phyloP scores from a whole-genome alignment of 2,113 vertebrate genomes.

The Oryzias celebensis region DNA sequence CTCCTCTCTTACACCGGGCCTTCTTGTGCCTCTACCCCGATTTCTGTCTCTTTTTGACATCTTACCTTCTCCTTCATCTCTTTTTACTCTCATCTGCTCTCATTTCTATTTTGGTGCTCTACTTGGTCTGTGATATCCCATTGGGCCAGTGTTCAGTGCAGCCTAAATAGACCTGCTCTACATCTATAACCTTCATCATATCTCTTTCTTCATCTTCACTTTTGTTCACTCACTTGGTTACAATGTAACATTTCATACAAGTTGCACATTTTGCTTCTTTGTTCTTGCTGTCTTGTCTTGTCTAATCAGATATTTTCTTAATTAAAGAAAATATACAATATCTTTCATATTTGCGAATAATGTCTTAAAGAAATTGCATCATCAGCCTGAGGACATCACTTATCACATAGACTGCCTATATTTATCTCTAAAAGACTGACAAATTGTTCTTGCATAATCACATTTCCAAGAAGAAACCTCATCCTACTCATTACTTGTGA shows the following conservation, averaged over 20 bases:
- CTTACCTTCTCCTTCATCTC: slow-evolving; percentile 29
- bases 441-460: too few relatives aligned
- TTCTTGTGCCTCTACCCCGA: slow-evolving; percentile 14
- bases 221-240: slow-evolving; percentile 29
- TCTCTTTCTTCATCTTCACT: slow-evolving; percentile 35
- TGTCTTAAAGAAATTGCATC: too few relatives aligned
- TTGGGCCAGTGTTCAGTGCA: slow-evolving; percentile 61
- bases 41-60: slow-evolving; percentile 34
- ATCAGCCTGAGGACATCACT: too few relatives aligned
- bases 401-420: too few relatives aligned
- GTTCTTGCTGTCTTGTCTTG: not conserved
- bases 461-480: too few relatives aligned
- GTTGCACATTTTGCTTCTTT: slow-evolving; percentile 34
- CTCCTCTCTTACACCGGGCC: slow-evolving; percentile 37
- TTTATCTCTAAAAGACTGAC: too few relatives aligned
- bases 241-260: slow-evolving; percentile 34
- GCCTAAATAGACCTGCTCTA: slow-evolving; percentile 74
- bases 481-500: too few relatives aligned
- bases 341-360: too few relatives aligned
- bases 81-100: slow-evolving; percentile 51
- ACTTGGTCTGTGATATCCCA: slow-evolving; percentile 63
- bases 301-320: too few relatives aligned
- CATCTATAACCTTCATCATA: slow-evolving; percentile 73
- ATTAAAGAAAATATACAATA: too few relatives aligned
- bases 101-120: slow-evolving; percentile 72